These are phyloP conservation scores for Mesochorus sp. DNA, from an alignment of 2,888 invertebrate species.

Conservation along the genomic window DNA sequence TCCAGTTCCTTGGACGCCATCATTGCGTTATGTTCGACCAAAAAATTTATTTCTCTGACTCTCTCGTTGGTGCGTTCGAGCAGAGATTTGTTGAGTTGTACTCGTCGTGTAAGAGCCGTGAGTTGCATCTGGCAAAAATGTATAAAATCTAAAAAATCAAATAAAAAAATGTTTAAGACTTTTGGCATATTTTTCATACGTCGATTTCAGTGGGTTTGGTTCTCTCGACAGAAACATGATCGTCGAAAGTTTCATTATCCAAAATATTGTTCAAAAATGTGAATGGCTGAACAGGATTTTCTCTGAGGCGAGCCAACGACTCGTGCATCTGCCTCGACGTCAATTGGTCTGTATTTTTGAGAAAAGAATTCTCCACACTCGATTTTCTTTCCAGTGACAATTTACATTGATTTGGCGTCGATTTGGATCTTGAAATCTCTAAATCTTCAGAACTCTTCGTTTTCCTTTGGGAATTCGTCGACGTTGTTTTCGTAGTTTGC, in stretches of 20 bases:
- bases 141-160: neutral
- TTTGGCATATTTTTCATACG: slow-evolving; percentile 35
- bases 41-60: slow-evolving; percentile 83
- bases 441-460: slow-evolving; percentile 34
- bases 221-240: slow-evolving; percentile 22
- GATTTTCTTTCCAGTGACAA: slow-evolving; percentile 2
- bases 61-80: slow-evolving; percentile 82
- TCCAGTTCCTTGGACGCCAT: slow-evolving; percentile 52
- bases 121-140: slow-evolving; percentile 76
- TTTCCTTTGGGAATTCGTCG: slow-evolving; percentile 17
- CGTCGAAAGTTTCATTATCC: slow-evolving; percentile 35
- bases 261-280: slow-evolving; percentile 65
- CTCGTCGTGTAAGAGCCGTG: slow-evolving; percentile 82
- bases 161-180: neutral
- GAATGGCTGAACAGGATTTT: slow-evolving; percentile 66
- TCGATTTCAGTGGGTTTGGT: slow-evolving; percentile 67
- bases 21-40: slow-evolving; percentile 79
- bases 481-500: slow-evolving; percentile 12
- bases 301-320: slow-evolving; percentile 57
- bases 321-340: slow-evolving; percentile 57
- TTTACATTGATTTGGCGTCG: neutral
- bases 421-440: neutral
- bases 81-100: slow-evolving; percentile 82
- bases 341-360: slow-evolving; percentile 57
- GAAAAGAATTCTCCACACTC: slow-evolving; percentile 24